Base-by-base conservation (phyloP, 1,140 invertebrate species). In the Drosophila pallidifrons region DNA sequence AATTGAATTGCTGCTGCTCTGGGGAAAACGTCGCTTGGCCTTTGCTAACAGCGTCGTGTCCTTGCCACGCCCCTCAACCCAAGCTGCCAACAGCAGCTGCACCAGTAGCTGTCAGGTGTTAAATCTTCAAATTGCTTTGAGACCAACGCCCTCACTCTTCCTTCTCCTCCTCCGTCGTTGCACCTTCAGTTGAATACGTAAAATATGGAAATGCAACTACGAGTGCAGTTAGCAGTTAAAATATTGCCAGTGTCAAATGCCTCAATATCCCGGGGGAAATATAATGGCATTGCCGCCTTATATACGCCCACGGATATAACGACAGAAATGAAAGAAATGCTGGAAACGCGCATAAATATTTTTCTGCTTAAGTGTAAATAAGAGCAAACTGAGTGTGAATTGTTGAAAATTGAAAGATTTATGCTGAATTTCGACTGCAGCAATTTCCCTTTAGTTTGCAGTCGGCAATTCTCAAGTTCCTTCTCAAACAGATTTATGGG, bases 111-210 rank as follows among this genome's bases (percentile, higher is more conserved):
- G 66, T 60, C 81, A 85, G 82, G 79, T 79, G 63, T 63, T 74
- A 82, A 82, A 82, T 77, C 77, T 88, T 77, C 30, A 82, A 83
- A 83, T 83, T 82, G 73, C 81, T 79, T 65, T 72, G 80, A 74
- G 80, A 77, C 72, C 72, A 54, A 28, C 32, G 41, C 57, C 65
- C n/a, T 25, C 32, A n/a, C 51, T 28, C 10, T n/a, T 35, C 20
- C n/a, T 11, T 20, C 8, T 41, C 45, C 15, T 3, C 45, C 20
- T 20, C 5, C 32, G 5, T 54, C 10, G 35, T 10, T 32, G 6
- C 32, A 38, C 35, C 35, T 38, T 10, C 20, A 55, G 20, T 28
- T 10, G 46, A 45, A 11, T 46, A 49, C 73, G 65, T 77, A 69
- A 81, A 88, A 80, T 77, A 86, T 87, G 79, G 71, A 77, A 82